These are phyloP conservation scores for Pseudoips prasinana DNA, from an alignment of 2,888 invertebrate species.

Conservation along the genomic window DNA sequence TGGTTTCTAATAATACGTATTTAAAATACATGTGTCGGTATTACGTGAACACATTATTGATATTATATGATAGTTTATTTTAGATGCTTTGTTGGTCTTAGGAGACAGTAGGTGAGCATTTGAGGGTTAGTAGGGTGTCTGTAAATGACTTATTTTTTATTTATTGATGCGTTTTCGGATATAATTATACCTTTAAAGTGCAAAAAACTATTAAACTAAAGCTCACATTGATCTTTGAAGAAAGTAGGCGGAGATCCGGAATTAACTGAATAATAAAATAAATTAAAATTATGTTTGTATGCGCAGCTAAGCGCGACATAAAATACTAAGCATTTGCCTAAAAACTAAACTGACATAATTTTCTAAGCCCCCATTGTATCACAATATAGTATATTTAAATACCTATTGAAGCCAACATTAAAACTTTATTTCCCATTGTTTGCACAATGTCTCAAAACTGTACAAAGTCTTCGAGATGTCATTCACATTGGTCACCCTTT, in stretches of 20 bases:
- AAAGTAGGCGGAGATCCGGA: too few relatives aligned
- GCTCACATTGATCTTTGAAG: too few relatives aligned
- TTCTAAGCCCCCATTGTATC: too few relatives aligned
- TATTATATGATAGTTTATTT: conserved; percentile 82
- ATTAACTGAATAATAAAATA: too few relatives aligned
- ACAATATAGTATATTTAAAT: not conserved
- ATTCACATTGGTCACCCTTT: conserved; percentile 17
- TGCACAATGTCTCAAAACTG: not conserved
- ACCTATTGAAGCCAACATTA: conserved; percentile 1
- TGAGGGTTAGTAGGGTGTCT: conserved; percentile 37
- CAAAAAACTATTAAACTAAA: too few relatives aligned
- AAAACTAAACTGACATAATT: too few relatives aligned
- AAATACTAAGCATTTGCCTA: too few relatives aligned
- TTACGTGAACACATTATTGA: conserved; percentile 75
- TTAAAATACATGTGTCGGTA: conserved; percentile 80
- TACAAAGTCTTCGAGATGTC: not conserved
- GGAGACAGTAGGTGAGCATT: conserved; percentile 44
- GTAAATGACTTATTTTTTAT: not conserved
- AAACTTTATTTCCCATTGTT: conserved; percentile 3
- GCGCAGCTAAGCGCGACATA: too few relatives aligned
- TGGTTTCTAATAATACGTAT: conserved; percentile 77
- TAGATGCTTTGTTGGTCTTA: conserved; percentile 34
- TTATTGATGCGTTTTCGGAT: conserved; percentile 5
- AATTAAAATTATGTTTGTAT: too few relatives aligned
- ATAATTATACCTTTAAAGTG: too few relatives aligned